Conservation (phyloP, 2,888 invertebrate species). For the Trissoscelio sp. region DNA sequence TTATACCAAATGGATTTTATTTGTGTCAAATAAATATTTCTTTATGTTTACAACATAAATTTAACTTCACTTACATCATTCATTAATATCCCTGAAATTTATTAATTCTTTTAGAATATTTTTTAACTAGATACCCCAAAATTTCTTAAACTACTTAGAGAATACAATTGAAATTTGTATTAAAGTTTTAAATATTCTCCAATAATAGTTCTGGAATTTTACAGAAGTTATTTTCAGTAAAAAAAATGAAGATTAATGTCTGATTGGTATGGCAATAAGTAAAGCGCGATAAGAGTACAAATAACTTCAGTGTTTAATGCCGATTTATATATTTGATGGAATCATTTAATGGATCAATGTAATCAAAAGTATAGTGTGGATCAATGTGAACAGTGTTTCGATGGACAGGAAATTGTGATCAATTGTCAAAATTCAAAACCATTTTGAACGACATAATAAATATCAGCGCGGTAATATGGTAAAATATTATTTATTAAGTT, state of each 20-base stretch:
- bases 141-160: too few species aligned
- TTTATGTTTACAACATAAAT: too few species aligned
- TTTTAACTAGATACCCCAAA: too few species aligned
- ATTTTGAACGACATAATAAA: slow-evolving; percentile 15
- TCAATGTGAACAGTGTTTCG: slow-evolving; percentile 10
- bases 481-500: slow-evolving; percentile 1
- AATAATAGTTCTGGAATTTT: too few species aligned
- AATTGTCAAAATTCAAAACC: slow-evolving; percentile 42
- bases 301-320: background rate
- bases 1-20: too few species aligned
- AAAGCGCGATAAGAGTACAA: background rate
- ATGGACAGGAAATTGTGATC: slow-evolving; percentile 34
- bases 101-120: too few species aligned
- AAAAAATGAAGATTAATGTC: background rate
- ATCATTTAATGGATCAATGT: slow-evolving; percentile 13
- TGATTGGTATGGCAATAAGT: background rate
- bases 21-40: too few species aligned
- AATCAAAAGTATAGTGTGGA: slow-evolving; percentile 20
- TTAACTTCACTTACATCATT: too few species aligned
- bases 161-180: background rate
- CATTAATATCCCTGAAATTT: too few species aligned
- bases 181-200: too few species aligned
- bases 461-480: background rate
- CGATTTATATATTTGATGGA: background rate
- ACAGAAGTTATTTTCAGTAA: too few species aligned